Base-by-base conservation (phyloP, 2,888 invertebrate genomes). In the Tyria jacobaeae region DNA sequence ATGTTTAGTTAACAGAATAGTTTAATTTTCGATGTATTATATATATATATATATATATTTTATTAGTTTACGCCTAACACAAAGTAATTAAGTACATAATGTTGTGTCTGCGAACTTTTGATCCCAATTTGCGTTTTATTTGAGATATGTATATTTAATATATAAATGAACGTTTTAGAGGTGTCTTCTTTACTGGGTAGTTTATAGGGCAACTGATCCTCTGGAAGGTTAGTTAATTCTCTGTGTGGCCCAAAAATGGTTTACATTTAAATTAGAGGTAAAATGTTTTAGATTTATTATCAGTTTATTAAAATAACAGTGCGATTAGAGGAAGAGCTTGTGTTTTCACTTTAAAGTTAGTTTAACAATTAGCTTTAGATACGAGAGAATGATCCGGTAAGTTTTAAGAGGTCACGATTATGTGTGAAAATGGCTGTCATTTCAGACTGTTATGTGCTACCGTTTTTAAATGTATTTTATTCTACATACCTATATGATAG, bases 401-500 rank as follows among this genome's bases (percentile, higher is more conserved):
- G 3, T 21, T 44, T 44, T 44, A 21, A 9, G 0, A 17, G 44
- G 4, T 9, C 7, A 44, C 21, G 4, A 37, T 14, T 37, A 3
- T 37, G 14, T 37, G 0, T 31, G 27, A 31, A 31, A 7, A 4
- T 31, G 27, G 27, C 7, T 31, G 27, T 31, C 4, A 31, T 31
- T 31, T 41, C 17, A n/a, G 7, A 17, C 2, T 41, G 17, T 1
- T 7, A 41, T n/a, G 41, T 2, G 10, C 17, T 3, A 3, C 10
- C 10, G 7, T 10, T 10, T 21, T 21, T 21, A 12, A 1, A 44
- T 10, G 4, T 27, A 27, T 31, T 34, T 52, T 25, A 3, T 17
- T 48, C 4, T 9, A 53, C 97, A 97, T 94, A 97, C 97, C 95
- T 90, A 97, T 97, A 84, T 98, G 98, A 83, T 98, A 97, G 24